These are phyloP conservation scores for Euphonia xanthogaster DNA, from an alignment of 2,797 vertebrate species.

Conservation along the genomic window DNA sequence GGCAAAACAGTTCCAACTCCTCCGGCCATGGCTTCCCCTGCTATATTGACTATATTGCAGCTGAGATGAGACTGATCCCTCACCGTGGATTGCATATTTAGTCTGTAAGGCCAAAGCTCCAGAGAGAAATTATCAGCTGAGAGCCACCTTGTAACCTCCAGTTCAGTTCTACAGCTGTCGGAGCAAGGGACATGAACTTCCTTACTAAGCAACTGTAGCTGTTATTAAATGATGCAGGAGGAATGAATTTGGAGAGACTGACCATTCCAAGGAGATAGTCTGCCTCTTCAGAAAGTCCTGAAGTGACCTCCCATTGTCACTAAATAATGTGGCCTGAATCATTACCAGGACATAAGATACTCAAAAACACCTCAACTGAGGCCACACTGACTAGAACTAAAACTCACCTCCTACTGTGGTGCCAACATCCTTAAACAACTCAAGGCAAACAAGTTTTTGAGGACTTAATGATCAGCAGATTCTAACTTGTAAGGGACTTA, in stretches of 20 bases:
- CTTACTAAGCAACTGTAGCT: not conserved
- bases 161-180: not conserved
- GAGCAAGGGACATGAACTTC: not conserved
- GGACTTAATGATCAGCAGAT: not conserved
- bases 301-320: not conserved
- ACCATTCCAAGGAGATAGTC: not conserved
- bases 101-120: not conserved
- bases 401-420: not conserved
- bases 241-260: not conserved
- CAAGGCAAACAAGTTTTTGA: not conserved
- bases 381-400: not conserved
- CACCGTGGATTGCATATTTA: rapidly evolving
- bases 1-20: not conserved
- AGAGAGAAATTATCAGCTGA: not conserved
- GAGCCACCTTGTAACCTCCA: not conserved
- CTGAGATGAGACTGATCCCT: not conserved
- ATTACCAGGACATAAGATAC: not conserved
- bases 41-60: not conserved
- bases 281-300: not conserved
- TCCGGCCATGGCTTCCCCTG: not conserved
- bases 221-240: not conserved
- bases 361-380: not conserved
- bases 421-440: not conserved
- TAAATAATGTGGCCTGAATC: not conserved
- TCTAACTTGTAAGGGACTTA: not conserved